Conservation (phyloP, 2,797 vertebrate species). For the Poeciliopsis turneri region DNA sequence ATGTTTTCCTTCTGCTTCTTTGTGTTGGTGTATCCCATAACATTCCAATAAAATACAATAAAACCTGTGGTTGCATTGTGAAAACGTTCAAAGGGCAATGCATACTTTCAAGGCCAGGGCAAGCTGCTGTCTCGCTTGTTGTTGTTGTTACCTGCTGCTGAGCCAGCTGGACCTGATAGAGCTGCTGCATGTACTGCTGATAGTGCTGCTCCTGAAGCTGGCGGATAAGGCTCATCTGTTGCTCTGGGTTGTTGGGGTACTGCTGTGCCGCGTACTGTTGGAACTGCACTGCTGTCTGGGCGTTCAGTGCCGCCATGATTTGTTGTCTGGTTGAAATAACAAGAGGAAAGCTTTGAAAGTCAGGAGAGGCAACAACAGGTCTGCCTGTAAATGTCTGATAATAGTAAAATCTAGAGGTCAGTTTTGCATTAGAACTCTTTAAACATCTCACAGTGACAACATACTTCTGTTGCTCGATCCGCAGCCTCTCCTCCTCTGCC, state of each 20-base stretch:
- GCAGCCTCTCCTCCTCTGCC: constrained; percentile 91
- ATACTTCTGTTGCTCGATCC: constrained; percentile 97
- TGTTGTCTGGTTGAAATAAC: constrained; percentile 86
- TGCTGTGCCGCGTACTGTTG: constrained; percentile 99
- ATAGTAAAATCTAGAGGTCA: neutral
- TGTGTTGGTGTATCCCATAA: neutral
- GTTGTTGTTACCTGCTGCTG: constrained; percentile 91
- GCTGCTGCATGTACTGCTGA: constrained; percentile 99
- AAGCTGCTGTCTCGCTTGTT: constrained; percentile 11
- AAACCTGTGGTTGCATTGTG: neutral
- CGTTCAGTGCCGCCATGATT: constrained; percentile 98
- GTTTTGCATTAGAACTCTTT: neutral
- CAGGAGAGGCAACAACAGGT: constrained; percentile 8
- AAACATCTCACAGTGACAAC: constrained; percentile 17
- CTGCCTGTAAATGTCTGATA: constrained; percentile 1
- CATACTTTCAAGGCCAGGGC: neutral
- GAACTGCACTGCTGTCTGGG: constrained; percentile 98
- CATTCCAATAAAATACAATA: neutral
- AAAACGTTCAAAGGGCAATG: neutral
- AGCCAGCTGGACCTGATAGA: constrained; percentile 98
- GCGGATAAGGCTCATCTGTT: constrained; percentile 95
- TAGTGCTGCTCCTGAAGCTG: constrained; percentile 99
- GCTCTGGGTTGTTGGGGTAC: constrained; percentile 95
- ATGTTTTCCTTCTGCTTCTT: neutral
- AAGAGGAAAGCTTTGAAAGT: constrained; percentile 1